Base-by-base conservation (phyloP, 1,140 invertebrate species). In the Macrostomum lignano region DNA sequence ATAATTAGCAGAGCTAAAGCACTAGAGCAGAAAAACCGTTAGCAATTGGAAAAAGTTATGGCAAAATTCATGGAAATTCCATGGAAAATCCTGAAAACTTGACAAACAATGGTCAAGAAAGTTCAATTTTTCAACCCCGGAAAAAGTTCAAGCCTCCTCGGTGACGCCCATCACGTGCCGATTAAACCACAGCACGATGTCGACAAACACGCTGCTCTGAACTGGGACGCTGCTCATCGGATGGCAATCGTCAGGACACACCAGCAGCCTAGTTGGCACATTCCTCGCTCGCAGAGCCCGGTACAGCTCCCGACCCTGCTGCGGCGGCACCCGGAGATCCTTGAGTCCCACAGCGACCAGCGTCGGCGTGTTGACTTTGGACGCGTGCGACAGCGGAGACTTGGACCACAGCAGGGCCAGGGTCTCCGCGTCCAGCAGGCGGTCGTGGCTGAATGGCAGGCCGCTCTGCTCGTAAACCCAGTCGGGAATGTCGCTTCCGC, bases 401-500 rank as follows among this genome's bases (percentile, higher is more conserved):
- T n/a, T 24, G 9, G 9, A 9, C 23, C 23, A 24, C 23, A 24
- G 9, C 9, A n/a, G 9, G 23, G 9, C n/a, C n/a, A 24, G 9
- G n/a, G 9, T n/a, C n/a, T 24, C 23, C 23, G 9, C n/a, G 23
- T 24, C n/a, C 23, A 24, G n/a, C 23, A 24, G n/a, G n/a, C n/a
- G n/a, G n/a, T 24, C 23, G n/a, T n/a, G n/a, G n/a, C n/a, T n/a
- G n/a, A 24, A 24, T 24, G 9, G 9, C 6, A 15, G 20, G 11
- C 15, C 15, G 14, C 10, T 7, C 14, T 32, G 19, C 20, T 11
- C 17, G 11, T 37, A 40, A 22, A 29, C 43, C 75, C 75, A 81
- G 52, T 81, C 75, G 23, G 73, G 68, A 38, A 81, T 79, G 57
- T 81, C 75, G 14, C 67, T 66, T 7, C 62, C 61, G 11, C 61